Conservation (phyloP, 2,113 vertebrate species). For the Mola mola region DNA sequence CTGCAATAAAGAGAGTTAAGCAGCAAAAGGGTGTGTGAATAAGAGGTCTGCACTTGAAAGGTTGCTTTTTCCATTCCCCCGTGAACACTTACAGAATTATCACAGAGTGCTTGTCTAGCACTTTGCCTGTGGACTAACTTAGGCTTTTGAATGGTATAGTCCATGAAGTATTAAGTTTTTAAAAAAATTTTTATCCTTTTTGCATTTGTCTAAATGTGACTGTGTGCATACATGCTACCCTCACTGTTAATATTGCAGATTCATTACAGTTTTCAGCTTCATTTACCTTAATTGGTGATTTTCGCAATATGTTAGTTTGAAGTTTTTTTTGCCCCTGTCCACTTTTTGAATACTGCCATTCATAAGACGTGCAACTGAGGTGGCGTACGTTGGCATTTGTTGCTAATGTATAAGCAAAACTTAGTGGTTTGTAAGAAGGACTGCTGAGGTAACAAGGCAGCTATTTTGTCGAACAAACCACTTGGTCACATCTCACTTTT, state of each 20-base stretch:
- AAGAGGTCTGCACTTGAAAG: slow-evolving; percentile 43
- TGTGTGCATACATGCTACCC: background rate
- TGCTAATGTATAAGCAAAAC: no score
- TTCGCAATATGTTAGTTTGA: background rate
- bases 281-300: slow-evolving; percentile 21
- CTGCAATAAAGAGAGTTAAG: slow-evolving; percentile 52
- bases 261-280: slow-evolving; percentile 13
- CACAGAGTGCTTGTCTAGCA: slow-evolving; percentile 45
- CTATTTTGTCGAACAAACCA: slow-evolving; percentile 34
- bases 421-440: no score
- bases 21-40: slow-evolving; percentile 27
- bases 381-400: slow-evolving; percentile 11
- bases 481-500: no score
- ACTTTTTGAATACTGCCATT: slow-evolving; percentile 15
- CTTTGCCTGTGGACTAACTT: slow-evolving; percentile 36
- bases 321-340: background rate
- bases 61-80: slow-evolving; percentile 39
- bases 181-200: slow-evolving; percentile 27
- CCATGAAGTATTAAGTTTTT: no score
- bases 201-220: background rate
- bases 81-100: slow-evolving; percentile 58
- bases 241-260: slow-evolving; percentile 1
- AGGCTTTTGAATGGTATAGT: slow-evolving; percentile 36
- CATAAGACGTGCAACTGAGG: background rate
- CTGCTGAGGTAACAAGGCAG: no score